Evolutionary conservation across 2,888 invertebrate genomes (phyloP), one percentile per base, ranked within the genome.

Genomic region (Sarcophaga carnaria): DNA sequence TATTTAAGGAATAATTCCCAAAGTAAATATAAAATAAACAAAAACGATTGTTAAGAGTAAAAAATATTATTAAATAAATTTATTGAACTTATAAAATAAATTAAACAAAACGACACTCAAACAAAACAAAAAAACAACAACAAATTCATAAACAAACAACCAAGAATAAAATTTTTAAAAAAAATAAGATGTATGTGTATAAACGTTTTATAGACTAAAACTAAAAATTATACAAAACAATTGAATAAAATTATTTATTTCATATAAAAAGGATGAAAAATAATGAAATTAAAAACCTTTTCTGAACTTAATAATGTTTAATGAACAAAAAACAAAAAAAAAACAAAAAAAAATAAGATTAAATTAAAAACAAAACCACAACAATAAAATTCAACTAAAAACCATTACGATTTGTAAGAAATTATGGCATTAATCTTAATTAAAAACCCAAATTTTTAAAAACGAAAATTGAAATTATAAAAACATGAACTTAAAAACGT

Each of bases 351-450:
- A 54, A 59, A 78, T 22, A 78, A 64, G 64, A 59, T 83, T 62
- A 67, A 59, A 81, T 81, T 47, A 81, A 12, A 87, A 77, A 60
- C 59, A 67, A 66, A 76, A 83, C 60, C 71, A 83, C 71, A 71
- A 66, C 45, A 63, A 76, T 88, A 83, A 88, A 85, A 84, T 75
- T 83, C 79, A 67, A 83, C 79, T 79, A 80, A 79, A 86, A 83
- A 80, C 81, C 84, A 80, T 83, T 89, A 89, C 89, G 89, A 86
- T 88, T 88, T 89, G 85, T 83, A 87, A 82, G 87, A 87, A 87
- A 87, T 87, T 87, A 87, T 87, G 87, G 87, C 87, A 92, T 91
- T 91, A 92, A 91, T 95, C 95, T 83, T 80, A 80, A 87, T 60
- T 37, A 79, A 27, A 66, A n/a, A 54, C 59, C 2, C 1, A 2